These are phyloP conservation scores for Leptobrachium leishanense DNA, from an alignment of 2,113 vertebrate genomes.

Conservation along the genomic window DNA sequence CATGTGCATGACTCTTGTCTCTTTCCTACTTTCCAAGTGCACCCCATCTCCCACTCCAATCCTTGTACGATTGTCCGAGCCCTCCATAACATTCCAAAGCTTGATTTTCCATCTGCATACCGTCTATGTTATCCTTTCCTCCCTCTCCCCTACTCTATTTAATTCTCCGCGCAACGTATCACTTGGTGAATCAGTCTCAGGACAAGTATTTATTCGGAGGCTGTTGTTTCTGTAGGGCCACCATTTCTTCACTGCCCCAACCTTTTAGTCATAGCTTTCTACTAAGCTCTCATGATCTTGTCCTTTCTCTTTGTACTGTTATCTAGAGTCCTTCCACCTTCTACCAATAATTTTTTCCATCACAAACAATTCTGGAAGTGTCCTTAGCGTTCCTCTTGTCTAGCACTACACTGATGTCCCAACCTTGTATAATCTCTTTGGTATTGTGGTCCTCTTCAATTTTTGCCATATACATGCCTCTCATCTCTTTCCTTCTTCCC, in stretches of 20 bases:
- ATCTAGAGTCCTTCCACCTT: too few species aligned
- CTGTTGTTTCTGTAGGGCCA: slow-evolving; percentile 44
- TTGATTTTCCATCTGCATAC: too few species aligned
- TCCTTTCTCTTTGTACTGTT: too few species aligned
- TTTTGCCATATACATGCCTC: not conserved
- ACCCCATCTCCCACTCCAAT: slow-evolving; percentile 7
- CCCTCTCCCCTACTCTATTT: not conserved
- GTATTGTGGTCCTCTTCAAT: slow-evolving; percentile 12
- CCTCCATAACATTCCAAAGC: too few species aligned
- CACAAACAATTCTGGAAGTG: not conserved
- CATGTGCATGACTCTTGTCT: not conserved
- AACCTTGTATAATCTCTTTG: too few species aligned
- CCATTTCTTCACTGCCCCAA: too few species aligned
- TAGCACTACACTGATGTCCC: too few species aligned
- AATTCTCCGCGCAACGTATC: not conserved
- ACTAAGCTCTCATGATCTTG: not conserved
- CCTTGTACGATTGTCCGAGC: slow-evolving; percentile 9
- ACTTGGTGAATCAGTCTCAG: slow-evolving; percentile 34
- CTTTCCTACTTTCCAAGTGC: not conserved
- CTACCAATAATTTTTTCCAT: not conserved
- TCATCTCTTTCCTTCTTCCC: not conserved
- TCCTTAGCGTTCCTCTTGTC: too few species aligned
- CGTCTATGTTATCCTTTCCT: not conserved
- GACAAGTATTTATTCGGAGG: slow-evolving; percentile 42
- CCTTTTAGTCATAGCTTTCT: not conserved